These are phyloP conservation scores for Athalia rosae DNA, from an alignment of 2,888 invertebrate species.

Conservation along the genomic window DNA sequence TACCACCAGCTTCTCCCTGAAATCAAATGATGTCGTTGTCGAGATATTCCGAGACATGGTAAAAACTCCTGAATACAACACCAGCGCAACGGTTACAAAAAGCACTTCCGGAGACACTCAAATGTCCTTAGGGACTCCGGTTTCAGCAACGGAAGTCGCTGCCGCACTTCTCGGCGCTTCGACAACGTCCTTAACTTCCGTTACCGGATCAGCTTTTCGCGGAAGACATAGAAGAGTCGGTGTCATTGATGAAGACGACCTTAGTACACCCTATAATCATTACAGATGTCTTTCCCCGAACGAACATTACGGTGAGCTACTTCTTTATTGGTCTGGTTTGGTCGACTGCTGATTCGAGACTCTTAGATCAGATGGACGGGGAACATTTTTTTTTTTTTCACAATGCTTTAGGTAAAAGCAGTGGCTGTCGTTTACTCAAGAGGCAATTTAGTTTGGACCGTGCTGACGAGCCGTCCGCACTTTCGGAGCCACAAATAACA, in stretches of 20 bases:
- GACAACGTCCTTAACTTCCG: constrained; percentile 73
- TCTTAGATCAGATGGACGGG: constrained; percentile 17
- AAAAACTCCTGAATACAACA: constrained; percentile 54
- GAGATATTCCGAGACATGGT: constrained; percentile 55
- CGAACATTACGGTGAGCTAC: constrained; percentile 71
- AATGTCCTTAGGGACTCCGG: constrained; percentile 71
- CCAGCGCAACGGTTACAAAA: constrained; percentile 69
- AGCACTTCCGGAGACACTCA: constrained; percentile 74
- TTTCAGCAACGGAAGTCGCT: constrained; percentile 76
- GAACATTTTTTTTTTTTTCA: constrained; percentile 3
- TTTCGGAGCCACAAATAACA: constrained; percentile 51
- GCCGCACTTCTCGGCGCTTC: constrained; percentile 76
- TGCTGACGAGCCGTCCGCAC: constrained; percentile 76
- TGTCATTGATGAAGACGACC: constrained; percentile 77
- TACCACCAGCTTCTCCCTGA: constrained; percentile 64
- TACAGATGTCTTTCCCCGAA: constrained; percentile 84
- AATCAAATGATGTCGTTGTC: constrained; percentile 61
- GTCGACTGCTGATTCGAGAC: constrained; percentile 30
- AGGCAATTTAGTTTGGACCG: constrained; percentile 84
- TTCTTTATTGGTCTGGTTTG: constrained; percentile 42
- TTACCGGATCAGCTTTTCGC: constrained; percentile 61
- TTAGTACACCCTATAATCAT: constrained; percentile 85
- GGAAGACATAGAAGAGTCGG: constrained; percentile 67
- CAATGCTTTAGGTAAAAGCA: constrained; percentile 49
- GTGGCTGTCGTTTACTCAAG: constrained; percentile 75